Conservation (phyloP, 35 echinoderm and acorn worm genomes). For the Ophiothrix spiculata region DNA sequence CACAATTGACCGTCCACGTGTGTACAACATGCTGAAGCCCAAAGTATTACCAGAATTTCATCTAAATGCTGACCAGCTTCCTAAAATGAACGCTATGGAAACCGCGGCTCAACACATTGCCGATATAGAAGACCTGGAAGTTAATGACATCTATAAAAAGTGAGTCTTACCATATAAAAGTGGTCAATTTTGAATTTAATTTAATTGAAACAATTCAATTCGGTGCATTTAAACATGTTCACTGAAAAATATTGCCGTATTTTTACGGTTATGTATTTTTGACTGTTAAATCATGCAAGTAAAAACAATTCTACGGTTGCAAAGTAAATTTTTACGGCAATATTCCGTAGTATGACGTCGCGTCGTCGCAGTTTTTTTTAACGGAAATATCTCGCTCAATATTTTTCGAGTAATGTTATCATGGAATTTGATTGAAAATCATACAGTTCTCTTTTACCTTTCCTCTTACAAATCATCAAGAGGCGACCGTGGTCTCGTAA, state of each 20-base stretch:
- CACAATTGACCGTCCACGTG: conserved; percentile 36
- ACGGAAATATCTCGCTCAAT: too few relatives aligned
- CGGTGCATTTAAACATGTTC: neutral
- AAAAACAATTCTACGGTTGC: too few relatives aligned
- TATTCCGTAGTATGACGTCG: too few relatives aligned
- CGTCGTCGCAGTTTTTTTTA: too few relatives aligned
- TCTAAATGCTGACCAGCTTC: neutral
- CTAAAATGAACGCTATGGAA: conserved; percentile 63
- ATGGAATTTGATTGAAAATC: too few relatives aligned
- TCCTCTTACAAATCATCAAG: too few relatives aligned
- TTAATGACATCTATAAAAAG: conserved; percentile 54
- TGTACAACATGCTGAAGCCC: conserved; percentile 63
- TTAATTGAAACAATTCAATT: neutral
- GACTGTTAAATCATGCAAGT: too few relatives aligned
- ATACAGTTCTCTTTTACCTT: too few relatives aligned
- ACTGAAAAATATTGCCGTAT: neutral
- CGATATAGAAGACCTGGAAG: conserved; percentile 66
- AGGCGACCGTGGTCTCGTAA: too few relatives aligned
- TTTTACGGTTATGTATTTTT: neutral
- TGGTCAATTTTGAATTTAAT: neutral
- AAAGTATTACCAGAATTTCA: conserved; percentile 29
- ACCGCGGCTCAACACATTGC: conserved; percentile 46
- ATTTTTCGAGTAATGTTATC: too few relatives aligned
- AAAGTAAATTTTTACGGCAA: too few relatives aligned
- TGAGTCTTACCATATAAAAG: neutral